Evolutionary conservation across 2,797 vertebrate species (phyloP).

Genomic region (Enteromius fasciolatus): DNA sequence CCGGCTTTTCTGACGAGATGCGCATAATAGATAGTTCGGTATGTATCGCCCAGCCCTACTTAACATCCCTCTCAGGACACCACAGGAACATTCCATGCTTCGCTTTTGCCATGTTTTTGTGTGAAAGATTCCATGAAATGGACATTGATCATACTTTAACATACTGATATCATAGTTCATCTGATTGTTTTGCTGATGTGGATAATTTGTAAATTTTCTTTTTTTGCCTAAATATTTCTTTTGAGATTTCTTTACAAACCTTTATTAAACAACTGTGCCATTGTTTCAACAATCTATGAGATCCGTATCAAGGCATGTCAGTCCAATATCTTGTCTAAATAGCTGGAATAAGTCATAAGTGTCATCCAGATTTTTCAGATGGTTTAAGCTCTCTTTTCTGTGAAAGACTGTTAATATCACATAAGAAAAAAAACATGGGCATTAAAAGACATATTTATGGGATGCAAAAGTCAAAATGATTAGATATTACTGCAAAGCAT

Average conservation of each 20-base stretch:
- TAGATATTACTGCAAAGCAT: too few relatives aligned
- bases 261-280: background rate
- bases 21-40: too few relatives aligned
- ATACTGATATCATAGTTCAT: too few relatives aligned
- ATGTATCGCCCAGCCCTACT: too few relatives aligned
- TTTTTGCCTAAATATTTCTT: background rate
- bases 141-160: conserved; percentile 7
- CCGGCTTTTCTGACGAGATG: too few relatives aligned
- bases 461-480: too few relatives aligned
- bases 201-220: background rate
- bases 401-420: background rate
- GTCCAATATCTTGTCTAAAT: background rate
- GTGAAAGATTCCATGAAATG: conserved; percentile 41
- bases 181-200: background rate
- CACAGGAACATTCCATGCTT: conserved; percentile 32
- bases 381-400: background rate
- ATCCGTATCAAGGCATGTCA: background rate
- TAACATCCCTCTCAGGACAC: background rate
- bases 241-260: background rate
- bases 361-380: background rate
- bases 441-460: too few relatives aligned
- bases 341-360: background rate
- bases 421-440: background rate
- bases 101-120: conserved; percentile 63
- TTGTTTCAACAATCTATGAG: background rate